Percentiles rank a stretch among this genome's conserved stretches.
Conservation (phyloP, 2,797 vertebrate species). For the Cynodonichthys magdalenae region DNA sequence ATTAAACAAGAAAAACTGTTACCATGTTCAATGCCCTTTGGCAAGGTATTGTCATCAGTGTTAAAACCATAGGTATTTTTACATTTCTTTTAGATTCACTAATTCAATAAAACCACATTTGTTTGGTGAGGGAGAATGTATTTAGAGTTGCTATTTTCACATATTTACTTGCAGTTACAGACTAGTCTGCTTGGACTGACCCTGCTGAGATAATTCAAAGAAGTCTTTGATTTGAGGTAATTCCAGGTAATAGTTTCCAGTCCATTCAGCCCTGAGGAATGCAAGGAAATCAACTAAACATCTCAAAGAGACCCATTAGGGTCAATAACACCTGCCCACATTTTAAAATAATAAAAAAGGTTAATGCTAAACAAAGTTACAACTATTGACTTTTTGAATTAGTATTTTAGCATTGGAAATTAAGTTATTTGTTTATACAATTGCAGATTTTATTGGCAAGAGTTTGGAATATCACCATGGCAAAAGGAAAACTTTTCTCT, state of each 20-base stretch:
- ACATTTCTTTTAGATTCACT: neutral
- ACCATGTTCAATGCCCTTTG: constrained; percentile 6
- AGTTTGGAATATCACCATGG: constrained; percentile 43
- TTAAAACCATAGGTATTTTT: neutral
- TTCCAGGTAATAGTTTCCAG: constrained; percentile 82
- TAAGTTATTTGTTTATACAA: too few species aligned
- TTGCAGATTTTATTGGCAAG: constrained; percentile 29
- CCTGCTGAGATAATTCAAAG: constrained; percentile 72
- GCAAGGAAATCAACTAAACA: constrained; percentile 70
- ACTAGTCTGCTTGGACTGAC: constrained; percentile 59
- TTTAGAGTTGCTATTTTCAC: constrained; percentile 60
- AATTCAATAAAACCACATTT: constrained; percentile 21
- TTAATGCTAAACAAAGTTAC: constrained; percentile 18
- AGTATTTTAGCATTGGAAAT: too few species aligned
- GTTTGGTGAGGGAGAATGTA: constrained; percentile 32
- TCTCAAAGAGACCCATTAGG: constrained; percentile 50
- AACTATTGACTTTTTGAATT: constrained; percentile 16
- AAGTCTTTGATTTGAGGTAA: constrained; percentile 78
- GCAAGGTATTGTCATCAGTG: neutral
- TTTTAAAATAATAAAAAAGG: constrained; percentile 31
- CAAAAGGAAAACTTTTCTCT: constrained; percentile 42
- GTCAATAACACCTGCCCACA: constrained; percentile 57
- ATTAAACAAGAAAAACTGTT: neutral
- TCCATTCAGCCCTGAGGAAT: constrained; percentile 70
- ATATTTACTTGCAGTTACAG: constrained; percentile 47